A percentile compares a stretch with the other conserved stretches of the same genome.
Conservation (phyloP, 2,113 vertebrate species). For the Asarcornis scutulata region DNA sequence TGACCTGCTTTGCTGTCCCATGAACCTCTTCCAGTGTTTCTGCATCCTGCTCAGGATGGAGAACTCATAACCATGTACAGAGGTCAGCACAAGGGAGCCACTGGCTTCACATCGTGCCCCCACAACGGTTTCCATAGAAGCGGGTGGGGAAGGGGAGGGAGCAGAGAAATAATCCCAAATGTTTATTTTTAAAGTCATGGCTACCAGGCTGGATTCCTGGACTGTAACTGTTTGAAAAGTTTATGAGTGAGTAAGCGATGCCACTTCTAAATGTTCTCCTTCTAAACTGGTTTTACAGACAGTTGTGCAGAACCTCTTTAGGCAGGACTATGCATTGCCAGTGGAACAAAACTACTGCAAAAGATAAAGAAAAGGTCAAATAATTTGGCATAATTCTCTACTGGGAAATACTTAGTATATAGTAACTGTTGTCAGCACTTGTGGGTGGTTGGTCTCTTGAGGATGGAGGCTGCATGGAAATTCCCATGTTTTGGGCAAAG, state of each 20-base stretch:
- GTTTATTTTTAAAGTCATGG: background rate
- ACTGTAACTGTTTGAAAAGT: background rate
- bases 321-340: background rate
- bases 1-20: background rate
- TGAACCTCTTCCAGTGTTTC: background rate
- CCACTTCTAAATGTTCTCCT: background rate
- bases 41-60: fast-evolving
- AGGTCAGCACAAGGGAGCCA: background rate
- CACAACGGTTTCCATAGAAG: fast-evolving
- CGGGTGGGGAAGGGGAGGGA: fast-evolving
- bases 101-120: background rate
- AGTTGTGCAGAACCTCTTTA: background rate
- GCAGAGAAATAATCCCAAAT: background rate
- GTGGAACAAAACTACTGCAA: background rate
- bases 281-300: slow-evolving; percentile 32
- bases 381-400: background rate
- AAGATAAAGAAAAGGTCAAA: slow-evolving; percentile 15
- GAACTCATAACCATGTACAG: fast-evolving
- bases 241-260: background rate
- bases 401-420: background rate
- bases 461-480: background rate
- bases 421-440: background rate
- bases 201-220: background rate
- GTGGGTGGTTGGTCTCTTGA: background rate
- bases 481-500: background rate